Conservation (phyloP, 2,888 invertebrate species). For the Sepioteuthis lessoniana region DNA sequence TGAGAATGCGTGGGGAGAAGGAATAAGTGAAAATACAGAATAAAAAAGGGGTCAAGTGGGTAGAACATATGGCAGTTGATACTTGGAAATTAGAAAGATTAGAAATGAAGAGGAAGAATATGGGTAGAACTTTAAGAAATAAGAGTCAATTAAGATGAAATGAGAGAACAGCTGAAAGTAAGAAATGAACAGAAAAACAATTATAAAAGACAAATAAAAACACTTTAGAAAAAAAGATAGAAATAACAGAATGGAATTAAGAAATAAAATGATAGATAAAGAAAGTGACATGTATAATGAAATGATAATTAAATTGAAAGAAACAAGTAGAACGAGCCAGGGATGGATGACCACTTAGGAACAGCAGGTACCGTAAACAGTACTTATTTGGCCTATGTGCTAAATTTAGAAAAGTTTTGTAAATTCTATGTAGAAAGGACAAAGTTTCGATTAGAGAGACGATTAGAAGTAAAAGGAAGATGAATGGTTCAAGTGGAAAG, state of each 20-base stretch:
- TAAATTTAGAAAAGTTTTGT: no score
- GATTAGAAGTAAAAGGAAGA: no score
- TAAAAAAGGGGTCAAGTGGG: not conserved
- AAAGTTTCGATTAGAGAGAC: no score
- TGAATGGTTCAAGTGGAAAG: no score
- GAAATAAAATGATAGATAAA: not conserved
- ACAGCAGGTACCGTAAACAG: no score
- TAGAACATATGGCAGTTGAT: not conserved
- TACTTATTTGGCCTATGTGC: no score
- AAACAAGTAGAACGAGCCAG: no score
- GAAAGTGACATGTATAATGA: not conserved
- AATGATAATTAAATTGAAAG: no score
- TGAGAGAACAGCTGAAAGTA: not conserved
- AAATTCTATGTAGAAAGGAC: no score
- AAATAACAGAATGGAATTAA: not conserved
- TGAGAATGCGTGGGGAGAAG: not conserved
- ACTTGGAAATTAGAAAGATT: not conserved
- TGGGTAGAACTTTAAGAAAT: not conserved
- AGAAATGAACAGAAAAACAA: not conserved
- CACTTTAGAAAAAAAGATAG: no score
- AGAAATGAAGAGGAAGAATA: not conserved
- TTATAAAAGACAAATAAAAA: not conserved
- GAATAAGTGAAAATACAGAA: not conserved
- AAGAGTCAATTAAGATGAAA: not conserved
- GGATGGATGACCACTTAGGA: no score